Evolutionary conservation across 2,113 vertebrate species (phyloP).

Genomic region (Gobius niger): DNA sequence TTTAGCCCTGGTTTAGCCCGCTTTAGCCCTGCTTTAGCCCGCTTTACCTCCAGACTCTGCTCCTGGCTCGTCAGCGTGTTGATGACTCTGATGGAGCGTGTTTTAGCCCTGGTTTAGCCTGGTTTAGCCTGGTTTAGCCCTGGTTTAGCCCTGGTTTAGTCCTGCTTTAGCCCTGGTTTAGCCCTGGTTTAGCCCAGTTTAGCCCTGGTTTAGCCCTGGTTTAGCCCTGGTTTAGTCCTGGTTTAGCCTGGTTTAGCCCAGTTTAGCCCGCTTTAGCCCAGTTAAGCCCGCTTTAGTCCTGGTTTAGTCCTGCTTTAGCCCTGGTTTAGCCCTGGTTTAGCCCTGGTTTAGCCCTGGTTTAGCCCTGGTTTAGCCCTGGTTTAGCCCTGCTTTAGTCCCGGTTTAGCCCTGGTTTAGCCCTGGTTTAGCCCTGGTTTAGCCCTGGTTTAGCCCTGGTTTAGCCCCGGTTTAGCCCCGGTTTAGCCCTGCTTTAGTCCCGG

Average conservation of each 20-base stretch:
- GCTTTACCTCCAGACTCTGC: slow-evolving; percentile 79
- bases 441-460: neutral
- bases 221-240: neutral
- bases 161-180: no score
- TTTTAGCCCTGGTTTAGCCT: no score
- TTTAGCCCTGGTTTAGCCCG: neutral
- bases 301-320: neutral
- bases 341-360: neutral
- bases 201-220: neutral
- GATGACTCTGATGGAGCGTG: slow-evolving; percentile 81
- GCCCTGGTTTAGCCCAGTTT: no score
- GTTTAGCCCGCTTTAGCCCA: neutral
- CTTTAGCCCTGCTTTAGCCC: neutral
- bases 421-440: neutral
- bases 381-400: neutral
- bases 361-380: neutral
- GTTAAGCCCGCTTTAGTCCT: neutral
- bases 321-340: neutral
- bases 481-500: no score
- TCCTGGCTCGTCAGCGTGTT: slow-evolving; percentile 87
- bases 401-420: no score
- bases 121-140: no score
- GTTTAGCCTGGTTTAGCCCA: neutral
- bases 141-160: no score
- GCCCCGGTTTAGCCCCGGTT: no score